A percentile compares a stretch with the other conserved stretches of the same genome.
Conservation (phyloP, 2,113 vertebrate genomes). For the Hyaena hyaena region DNA sequence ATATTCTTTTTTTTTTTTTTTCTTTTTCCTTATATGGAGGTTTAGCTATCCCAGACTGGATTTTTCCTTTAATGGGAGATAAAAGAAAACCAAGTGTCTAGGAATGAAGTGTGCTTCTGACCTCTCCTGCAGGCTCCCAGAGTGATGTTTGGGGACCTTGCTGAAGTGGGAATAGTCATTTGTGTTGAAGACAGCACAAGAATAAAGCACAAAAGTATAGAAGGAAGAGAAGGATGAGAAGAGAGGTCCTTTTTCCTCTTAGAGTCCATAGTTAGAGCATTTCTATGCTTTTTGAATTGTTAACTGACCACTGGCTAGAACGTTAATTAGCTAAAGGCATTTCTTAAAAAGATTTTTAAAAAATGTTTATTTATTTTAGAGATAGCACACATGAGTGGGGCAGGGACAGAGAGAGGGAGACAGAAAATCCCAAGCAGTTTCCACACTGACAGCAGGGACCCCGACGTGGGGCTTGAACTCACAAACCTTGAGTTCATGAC, state of each 20-base stretch:
- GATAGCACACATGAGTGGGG: too few species aligned
- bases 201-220: background rate
- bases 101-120: background rate
- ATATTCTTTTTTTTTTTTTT: conserved; percentile 36
- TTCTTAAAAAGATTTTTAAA: background rate
- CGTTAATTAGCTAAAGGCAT: background rate
- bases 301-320: conserved; percentile 7
- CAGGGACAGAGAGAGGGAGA: too few species aligned
- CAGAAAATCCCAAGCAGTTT: too few species aligned
- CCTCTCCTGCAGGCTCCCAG: background rate
- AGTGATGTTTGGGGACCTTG: background rate
- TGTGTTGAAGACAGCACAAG: background rate
- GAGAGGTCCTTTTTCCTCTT: background rate
- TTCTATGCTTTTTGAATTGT: background rate
- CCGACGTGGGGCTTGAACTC: too few species aligned
- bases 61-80: conserved; percentile 44
- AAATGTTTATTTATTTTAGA: too few species aligned
- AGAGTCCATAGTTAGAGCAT: background rate
- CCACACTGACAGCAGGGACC: too few species aligned
- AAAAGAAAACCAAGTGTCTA: background rate
- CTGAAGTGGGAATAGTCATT: background rate
- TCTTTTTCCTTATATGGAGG: conserved; percentile 8
- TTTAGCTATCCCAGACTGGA: background rate
- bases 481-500: too few species aligned
- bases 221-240: background rate